phyloP scores from a whole-genome alignment of 2,797 vertebrate genomes.

The Peromyscus nudipes region DNA sequence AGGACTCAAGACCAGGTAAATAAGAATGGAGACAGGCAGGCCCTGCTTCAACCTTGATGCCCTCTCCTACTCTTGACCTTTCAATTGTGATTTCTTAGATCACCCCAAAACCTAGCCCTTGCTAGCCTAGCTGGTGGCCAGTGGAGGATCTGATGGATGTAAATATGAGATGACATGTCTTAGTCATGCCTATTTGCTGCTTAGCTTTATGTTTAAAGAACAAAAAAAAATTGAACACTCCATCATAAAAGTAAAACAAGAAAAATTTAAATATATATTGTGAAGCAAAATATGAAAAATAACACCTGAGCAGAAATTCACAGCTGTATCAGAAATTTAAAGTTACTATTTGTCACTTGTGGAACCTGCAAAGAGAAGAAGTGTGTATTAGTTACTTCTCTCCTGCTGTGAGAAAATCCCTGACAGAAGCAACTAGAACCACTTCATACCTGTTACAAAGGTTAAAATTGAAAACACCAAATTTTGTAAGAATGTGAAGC shows the following conservation, averaged over 20 bases:
- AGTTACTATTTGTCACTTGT: not conserved
- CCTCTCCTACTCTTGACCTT: not conserved
- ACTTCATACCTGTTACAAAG: not conserved
- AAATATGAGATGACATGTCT: constrained; percentile 44
- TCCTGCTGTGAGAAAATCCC: not conserved
- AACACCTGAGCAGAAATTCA: not conserved
- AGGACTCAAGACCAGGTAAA: not conserved
- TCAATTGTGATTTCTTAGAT: constrained; percentile 38
- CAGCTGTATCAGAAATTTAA: not conserved
- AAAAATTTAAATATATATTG: constrained; percentile 88
- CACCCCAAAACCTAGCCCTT: not conserved
- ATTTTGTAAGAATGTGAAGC: not conserved
- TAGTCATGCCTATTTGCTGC: constrained; percentile 67
- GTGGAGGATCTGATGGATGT: constrained; percentile 35
- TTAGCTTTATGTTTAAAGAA: constrained; percentile 87
- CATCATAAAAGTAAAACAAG: constrained; percentile 87
- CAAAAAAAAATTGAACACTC: constrained; percentile 82
- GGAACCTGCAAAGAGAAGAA: not conserved
- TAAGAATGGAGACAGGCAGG: not conserved
- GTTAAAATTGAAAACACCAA: not conserved
- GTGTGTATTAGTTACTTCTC: not conserved
- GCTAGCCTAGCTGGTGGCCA: constrained; percentile 32
- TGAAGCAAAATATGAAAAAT: constrained; percentile 48
- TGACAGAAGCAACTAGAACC: not conserved
- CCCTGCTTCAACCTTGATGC: not conserved